Evolutionary conservation across 2,888 invertebrate genomes (phyloP), one percentile per base, ranked within the genome.

Genomic region (Phorcus lineatus): DNA sequence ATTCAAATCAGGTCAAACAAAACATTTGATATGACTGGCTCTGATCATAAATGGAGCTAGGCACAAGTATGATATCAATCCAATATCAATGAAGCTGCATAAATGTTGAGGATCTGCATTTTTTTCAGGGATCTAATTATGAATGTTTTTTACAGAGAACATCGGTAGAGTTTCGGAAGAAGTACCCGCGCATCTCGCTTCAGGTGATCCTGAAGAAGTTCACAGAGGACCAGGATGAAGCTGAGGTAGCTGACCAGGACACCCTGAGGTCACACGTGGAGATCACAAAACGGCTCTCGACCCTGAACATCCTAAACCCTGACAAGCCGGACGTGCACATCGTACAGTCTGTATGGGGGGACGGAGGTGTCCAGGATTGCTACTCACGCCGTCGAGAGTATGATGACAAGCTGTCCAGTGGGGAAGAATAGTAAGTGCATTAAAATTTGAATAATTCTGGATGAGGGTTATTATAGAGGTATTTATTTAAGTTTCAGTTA

Each of bases 401-500:
- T 36, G 75, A 76, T 74, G 81, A 86, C 52, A 81, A 78, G 11
- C 84, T 90, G 31, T 81, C 86, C 28, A 82, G 84, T 9, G 88
- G 88, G 22, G 87, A 88, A 77, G 83, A 89, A 70, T 90, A 90
- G 91, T 91, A 82, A 87, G 91, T 85, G 22, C 11, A 13, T 11
- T 36, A 7, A 36, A 36, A 4, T 36, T 36, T 36, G 36, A 7
- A 47, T 9, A 47, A 36, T 36, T 36, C 36, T 36, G 36, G 36
- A 36, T 36, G 4, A 36, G 36, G 36, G 36, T 36, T 7, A 3
- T 6, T 36, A 36, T 36, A n/a, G n/a, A n/a, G n/a, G n/a, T n/a
- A n/a, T n/a, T n/a, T n/a, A n/a, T n/a, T n/a, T n/a, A n/a, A n/a
- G n/a, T n/a, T n/a, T n/a, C n/a, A n/a, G n/a, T n/a, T n/a, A n/a